Base-by-base conservation (phyloP, 2,797 vertebrate species). In the Melopsittacus undulatus region DNA sequence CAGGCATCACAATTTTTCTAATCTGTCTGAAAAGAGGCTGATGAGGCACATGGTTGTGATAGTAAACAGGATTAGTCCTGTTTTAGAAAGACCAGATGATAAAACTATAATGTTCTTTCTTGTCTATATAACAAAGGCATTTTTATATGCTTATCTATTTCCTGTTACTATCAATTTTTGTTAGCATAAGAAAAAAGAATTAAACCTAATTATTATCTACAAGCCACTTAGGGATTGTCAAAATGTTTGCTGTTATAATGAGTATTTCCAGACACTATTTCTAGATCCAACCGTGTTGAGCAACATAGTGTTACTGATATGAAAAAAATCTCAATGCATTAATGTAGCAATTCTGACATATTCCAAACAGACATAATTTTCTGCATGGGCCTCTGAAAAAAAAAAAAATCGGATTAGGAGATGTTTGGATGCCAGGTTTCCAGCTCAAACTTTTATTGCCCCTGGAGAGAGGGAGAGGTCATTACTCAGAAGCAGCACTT, bases 391-490 rank as follows among this genome's bases (percentile, higher is more conserved):
- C 94, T 70, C 46, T 87, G 46, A 14, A 69, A 54, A 91, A 62
- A 32, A 85, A 20, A 82, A 72, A 74, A 45, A 45, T 43, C 54
- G 63, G 34, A 90, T 92, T 88, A 92, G 17, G 26, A 90, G 15
- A 24, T 68, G 68, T 80, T 52, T 82, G 67, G 9, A 93, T 19
- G 13, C 56, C 36, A 84, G 16, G 32, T 90, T 94, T 96, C 11
- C 43, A 94, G 36, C 32, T 91, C 20, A 43, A 64, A 57, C 76
- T 95, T 69, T 70, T 78, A 72, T 91, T 7, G 7, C 61, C 95
- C 63, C 90, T 54, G 20, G 90, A 92, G 92, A 72, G 27, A 91
- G 96, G 95, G 96, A 96, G 95, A 94, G 96, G 90, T 79, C 93
- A 67, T 96, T 97, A 89, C 66, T 97, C 91, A 95, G 92, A 93